phyloP scores from a whole-genome alignment of 2,113 vertebrate genomes.

The Onychorhynchus coronatus region DNA sequence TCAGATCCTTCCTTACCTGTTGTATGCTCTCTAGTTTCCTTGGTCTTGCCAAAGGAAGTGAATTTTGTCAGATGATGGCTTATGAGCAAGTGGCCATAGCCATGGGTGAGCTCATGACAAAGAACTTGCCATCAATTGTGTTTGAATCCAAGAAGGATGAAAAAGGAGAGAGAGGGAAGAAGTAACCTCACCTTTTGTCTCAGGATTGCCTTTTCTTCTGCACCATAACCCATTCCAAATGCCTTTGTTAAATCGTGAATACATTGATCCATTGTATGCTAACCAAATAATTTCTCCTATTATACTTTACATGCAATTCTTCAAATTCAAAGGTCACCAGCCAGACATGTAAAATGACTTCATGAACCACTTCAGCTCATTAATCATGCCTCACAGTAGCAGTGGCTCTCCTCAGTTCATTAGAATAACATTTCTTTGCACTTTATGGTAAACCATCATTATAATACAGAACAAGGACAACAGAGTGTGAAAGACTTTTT shows the following conservation, averaged over 20 bases:
- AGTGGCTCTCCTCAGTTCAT: conserved; percentile 33
- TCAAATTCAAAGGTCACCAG: conserved; percentile 64
- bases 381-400: conserved; percentile 42
- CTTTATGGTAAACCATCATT: conserved; percentile 56
- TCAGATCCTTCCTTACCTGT: neutral
- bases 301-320: conserved; percentile 34
- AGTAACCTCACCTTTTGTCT: neutral
- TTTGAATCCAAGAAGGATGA: neutral
- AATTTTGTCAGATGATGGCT: neutral
- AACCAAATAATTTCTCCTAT: conserved; percentile 43
- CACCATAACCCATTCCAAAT: neutral
- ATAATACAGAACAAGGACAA: conserved; percentile 44
- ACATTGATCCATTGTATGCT: neutral
- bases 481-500: conserved; percentile 47
- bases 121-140: neutral
- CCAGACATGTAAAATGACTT: conserved; percentile 1
- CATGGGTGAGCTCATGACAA: neutral
- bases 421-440: conserved; percentile 59
- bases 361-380: conserved; percentile 45
- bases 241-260: neutral
- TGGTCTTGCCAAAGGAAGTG: neutral
- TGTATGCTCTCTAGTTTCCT: neutral
- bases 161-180: neutral
- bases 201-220: neutral
- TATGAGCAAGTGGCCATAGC: neutral